phyloP scores from a whole-genome alignment of 2,113 vertebrate species.

The Aptenodytes patagonicus region DNA sequence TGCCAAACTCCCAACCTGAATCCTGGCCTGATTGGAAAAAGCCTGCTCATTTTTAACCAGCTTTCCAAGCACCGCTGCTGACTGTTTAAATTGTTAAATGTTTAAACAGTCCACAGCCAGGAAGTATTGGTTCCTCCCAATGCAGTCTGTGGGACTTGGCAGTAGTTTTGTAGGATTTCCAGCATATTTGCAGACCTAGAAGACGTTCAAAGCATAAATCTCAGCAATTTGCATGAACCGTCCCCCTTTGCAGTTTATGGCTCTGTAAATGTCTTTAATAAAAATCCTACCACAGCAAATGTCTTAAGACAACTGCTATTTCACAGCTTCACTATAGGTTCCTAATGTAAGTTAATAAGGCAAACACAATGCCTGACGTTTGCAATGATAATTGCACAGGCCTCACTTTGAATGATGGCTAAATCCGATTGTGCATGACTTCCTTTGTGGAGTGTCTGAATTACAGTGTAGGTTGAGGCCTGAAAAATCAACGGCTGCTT shows the following conservation, averaged over 20 bases:
- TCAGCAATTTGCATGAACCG: background rate
- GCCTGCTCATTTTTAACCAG: background rate
- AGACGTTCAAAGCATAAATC: background rate
- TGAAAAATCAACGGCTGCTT: slow-evolving; percentile 37
- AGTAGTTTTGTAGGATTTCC: background rate
- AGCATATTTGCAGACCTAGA: background rate
- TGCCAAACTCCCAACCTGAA: background rate
- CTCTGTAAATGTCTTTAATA: slow-evolving; percentile 11
- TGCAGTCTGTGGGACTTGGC: background rate
- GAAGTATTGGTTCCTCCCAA: background rate
- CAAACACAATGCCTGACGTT: background rate
- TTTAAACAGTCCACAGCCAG: background rate
- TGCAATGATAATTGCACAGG: background rate
- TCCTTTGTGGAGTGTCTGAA: background rate
- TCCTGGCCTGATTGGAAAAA: background rate
- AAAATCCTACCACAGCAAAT: background rate
- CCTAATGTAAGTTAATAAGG: background rate
- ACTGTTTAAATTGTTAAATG: background rate
- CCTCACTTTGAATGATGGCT: background rate
- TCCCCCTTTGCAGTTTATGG: background rate
- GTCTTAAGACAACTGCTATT: background rate
- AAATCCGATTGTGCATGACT: background rate
- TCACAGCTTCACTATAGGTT: background rate
- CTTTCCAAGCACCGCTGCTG: background rate
- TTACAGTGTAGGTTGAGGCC: background rate